Conservation (phyloP, 2,113 vertebrate genomes). For the Campylomormyrus tamandua region DNA sequence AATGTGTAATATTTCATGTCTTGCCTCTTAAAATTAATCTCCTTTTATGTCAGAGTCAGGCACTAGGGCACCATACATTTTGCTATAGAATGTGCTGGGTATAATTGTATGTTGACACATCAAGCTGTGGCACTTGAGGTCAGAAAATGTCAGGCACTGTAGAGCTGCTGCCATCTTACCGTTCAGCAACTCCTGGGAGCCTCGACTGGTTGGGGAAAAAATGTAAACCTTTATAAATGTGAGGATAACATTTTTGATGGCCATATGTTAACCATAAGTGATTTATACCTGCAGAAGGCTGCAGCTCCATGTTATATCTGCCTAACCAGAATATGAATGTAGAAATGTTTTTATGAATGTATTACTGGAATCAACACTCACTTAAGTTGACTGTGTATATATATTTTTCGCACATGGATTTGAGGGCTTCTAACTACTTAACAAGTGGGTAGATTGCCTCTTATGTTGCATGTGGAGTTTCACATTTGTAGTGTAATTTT, state of each 20-base stretch:
- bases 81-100: background rate
- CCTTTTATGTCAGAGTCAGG: background rate
- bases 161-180: background rate
- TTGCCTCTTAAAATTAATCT: background rate
- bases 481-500: background rate
- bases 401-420: background rate
- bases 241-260: background rate
- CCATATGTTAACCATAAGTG: background rate
- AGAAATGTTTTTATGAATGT: background rate
- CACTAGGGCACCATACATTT: background rate
- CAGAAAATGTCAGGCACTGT: background rate
- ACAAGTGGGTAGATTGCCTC: background rate
- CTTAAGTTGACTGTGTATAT: background rate
- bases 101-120: background rate
- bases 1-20: background rate
- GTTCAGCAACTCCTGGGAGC: background rate
- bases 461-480: background rate
- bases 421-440: background rate
- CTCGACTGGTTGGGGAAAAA: background rate
- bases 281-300: background rate
- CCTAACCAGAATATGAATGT: background rate
- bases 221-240: background rate
- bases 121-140: background rate
- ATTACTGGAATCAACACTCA: background rate
- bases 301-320: background rate